These are phyloP conservation scores for Tuta absoluta DNA, from an alignment of 2,888 invertebrate genomes.

Conservation along the genomic window DNA sequence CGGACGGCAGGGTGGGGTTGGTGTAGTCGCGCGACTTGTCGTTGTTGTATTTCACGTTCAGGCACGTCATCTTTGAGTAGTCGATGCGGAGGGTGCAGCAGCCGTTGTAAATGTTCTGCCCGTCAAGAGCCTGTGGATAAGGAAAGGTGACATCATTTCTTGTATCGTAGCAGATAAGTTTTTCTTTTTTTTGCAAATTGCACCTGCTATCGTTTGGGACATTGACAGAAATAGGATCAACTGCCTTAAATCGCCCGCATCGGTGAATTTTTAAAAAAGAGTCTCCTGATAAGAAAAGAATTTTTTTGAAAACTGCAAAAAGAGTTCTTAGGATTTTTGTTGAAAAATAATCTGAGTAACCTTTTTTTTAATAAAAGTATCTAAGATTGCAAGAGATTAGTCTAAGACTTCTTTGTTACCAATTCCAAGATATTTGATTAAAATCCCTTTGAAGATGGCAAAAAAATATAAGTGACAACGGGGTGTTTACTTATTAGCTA, in stretches of 20 bases:
- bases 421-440: neutral
- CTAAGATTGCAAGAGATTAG: neutral
- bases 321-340: no score
- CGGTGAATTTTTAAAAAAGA: no score
- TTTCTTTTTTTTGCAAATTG: no score
- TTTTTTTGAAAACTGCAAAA: no score
- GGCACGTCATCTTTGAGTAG: constrained; percentile 98
- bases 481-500: no score
- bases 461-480: neutral
- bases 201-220: no score
- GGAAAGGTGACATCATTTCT: constrained; percentile 15
- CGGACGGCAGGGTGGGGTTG: constrained; percentile 97
- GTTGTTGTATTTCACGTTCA: constrained; percentile 99
- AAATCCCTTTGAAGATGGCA: neutral
- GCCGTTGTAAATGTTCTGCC: constrained; percentile 99
- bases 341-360: no score
- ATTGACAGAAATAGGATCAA: no score
- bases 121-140: constrained; percentile 91
- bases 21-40: constrained; percentile 99
- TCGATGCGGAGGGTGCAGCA: constrained; percentile 99
- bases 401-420: neutral
- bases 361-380: neutral
- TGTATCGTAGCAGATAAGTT: no score
- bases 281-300: no score
- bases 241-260: no score